Conservation (phyloP, 2,113 vertebrate species). For the Xiphias gladius region DNA sequence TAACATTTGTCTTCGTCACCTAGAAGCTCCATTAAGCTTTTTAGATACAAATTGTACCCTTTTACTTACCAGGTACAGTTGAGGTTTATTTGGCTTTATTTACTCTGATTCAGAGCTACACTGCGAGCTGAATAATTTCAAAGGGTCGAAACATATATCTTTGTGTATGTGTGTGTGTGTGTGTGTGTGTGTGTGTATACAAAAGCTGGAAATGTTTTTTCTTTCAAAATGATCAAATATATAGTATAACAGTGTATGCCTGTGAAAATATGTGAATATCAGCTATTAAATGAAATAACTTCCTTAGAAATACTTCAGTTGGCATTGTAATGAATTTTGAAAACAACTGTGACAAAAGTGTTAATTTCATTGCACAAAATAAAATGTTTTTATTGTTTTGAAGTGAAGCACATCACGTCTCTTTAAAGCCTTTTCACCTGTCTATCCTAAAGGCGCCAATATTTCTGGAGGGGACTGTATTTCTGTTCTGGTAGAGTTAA, state of each 20-base stretch:
- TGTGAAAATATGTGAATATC: neutral
- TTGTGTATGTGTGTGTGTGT: neutral
- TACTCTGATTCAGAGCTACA: neutral
- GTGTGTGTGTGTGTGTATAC: neutral
- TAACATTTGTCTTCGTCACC: too few species aligned
- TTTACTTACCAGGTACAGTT: neutral
- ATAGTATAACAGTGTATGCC: too few species aligned
- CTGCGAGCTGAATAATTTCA: too few species aligned
- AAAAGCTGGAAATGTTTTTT: too few species aligned
- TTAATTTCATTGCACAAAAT: neutral
- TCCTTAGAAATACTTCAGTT: neutral
- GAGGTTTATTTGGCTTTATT: neutral
- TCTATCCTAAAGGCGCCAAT: slow-evolving; percentile 69
- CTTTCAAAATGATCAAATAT: too few species aligned
- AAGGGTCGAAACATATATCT: too few species aligned
- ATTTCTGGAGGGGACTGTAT: slow-evolving; percentile 71
- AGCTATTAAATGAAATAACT: neutral
- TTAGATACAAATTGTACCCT: neutral
- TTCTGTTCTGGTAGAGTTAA: slow-evolving; percentile 76
- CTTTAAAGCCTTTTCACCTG: slow-evolving; percentile 61
- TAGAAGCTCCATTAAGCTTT: too few species aligned
- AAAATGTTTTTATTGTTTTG: neutral
- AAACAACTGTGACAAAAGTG: neutral
- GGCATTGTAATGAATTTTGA: neutral
- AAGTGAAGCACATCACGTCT: neutral